Base-by-base conservation (phyloP, 2,797 vertebrate genomes). In the Epinephelus coioides region DNA sequence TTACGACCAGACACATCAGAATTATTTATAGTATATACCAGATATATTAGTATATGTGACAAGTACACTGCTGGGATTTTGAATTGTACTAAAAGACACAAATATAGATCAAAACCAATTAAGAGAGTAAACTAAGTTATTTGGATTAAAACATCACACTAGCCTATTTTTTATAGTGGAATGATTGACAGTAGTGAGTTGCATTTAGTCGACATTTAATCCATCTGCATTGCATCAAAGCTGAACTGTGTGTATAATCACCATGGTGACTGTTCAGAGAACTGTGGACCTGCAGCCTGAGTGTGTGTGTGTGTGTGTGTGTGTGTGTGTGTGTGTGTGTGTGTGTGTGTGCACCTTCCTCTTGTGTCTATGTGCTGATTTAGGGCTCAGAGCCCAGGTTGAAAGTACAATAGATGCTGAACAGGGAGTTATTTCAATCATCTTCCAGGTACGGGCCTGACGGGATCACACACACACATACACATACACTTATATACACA, bases 341-440 rank as follows among this genome's bases (percentile, higher is more conserved):
- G 76, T 82, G 70, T 62, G 53, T 66, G 19, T 79, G 55, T 67
- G 64, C 78, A 71, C 67, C 21, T n/a, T n/a, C 23, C 34, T 54
- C 71, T 46, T 65, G 10, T 73, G 83, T 81, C 40, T 68, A 50
- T 69, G 67, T 54, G 74, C 62, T 53, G 63, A 57, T 74, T 81
- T 70, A 75, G 30, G 57, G 79, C 79, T 82, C 74, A 79, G 61
- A 85, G 82, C 74, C 40, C 78, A 68, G 54, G 57, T 54, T 84
- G n/a, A 83, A 78, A 79, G 66, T 50, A 78, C 47, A 79, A 70
- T 67, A 82, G 70, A 80, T 87, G 86, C 64, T 78, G 69, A 87
- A 84, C 76, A 38, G 53, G 69, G 57, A 75, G 63, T 87, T 88
- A 80, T 84, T 79, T 76, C 75, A 78, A 34, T 88, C 69, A 43